Evolutionary conservation across 2,888 invertebrate species (phyloP), one percentile per base, ranked within the genome.

Genomic region (Pteria penguin): DNA sequence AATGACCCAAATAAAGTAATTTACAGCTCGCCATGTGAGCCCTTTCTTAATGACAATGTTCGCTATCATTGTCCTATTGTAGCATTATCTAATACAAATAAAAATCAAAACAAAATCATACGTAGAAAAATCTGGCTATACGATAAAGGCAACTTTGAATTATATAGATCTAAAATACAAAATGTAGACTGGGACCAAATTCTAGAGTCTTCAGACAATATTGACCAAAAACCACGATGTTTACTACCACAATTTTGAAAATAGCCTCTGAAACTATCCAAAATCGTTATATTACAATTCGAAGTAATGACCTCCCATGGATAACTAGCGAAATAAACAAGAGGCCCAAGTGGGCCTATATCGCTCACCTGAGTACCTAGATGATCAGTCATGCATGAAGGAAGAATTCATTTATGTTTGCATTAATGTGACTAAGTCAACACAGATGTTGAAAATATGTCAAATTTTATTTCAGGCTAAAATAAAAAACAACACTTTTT

Each of bases 71-170:
- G 65, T 65, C 65, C 65, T n/a, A 22, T 36, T 36, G 11, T 36
- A 11, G 65, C 22, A n/a, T 36, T 65, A 22, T 36, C 45, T 24
- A 65, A 65, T 24, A 14, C 26, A n/a, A 8, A 11, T 5, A 33
- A 65, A 65, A 18, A n/a, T 24, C 24, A 24, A 8, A n/a, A 45
- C 5, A 24, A 33, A 22, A 22, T 45, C 2, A 32, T 36, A 4
- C 14, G 24, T 36, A 29, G 65, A 18, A 33, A 65, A 65, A 65
- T 65, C 8, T 65, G 65, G 65, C 33, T 65, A 24, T 65, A 65
- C 24, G 65, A 65, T 31, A 18, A 32, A 4, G 65, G 45, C 4
- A 24, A 65, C 24, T 65, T n/a, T 24, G 45, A 65, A 8, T 3
- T 5, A 24, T 65, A n/a, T 24, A 33, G 65, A 36, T 4, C 31